These are phyloP conservation scores for Eupithecia tripunctaria DNA, from an alignment of 2,888 invertebrate genomes.

Conservation along the genomic window DNA sequence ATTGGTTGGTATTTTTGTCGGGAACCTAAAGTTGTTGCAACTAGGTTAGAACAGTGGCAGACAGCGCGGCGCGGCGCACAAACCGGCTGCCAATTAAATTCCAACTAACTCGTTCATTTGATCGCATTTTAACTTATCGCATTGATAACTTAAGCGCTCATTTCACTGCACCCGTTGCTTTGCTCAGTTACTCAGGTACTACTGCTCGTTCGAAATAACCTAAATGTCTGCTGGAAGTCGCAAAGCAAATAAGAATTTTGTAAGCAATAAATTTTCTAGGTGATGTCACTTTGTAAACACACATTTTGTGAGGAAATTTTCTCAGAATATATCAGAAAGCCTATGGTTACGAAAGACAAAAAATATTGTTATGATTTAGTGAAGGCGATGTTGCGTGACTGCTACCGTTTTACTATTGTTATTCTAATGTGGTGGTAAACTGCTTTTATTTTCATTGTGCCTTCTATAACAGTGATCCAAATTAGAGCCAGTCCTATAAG, in stretches of 20 bases:
- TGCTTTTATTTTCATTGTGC: conserved; percentile 42
- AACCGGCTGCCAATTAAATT: conserved; percentile 64
- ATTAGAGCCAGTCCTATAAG: conserved; percentile 43
- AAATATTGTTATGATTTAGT: conserved; percentile 36
- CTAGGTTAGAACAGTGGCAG: conserved; percentile 66
- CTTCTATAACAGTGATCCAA: conserved; percentile 35
- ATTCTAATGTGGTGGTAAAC: conserved; percentile 47
- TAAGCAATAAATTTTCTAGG: conserved; percentile 25
- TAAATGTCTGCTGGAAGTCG: conserved; percentile 6
- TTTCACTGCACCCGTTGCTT: conserved; percentile 1
- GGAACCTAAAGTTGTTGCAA: conserved; percentile 50
- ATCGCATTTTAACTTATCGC: conserved; percentile 19
- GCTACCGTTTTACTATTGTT: conserved; percentile 55
- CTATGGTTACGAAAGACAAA: conserved; percentile 28
- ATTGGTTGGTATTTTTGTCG: conserved; percentile 35
- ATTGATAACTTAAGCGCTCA: conserved; percentile 7
- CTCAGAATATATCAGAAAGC: conserved; percentile 26
- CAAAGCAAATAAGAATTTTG: conserved; percentile 18
- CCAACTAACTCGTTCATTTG: conserved; percentile 35
- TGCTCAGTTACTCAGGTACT: neutral
- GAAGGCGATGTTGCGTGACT: conserved; percentile 53
- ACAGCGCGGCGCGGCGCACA: conserved; percentile 73
- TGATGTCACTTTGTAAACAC: conserved; percentile 26
- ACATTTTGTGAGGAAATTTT: conserved; percentile 21
- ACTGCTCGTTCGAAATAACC: neutral